Conservation (phyloP, 2,113 vertebrate species). For the Podilymbus podiceps region DNA sequence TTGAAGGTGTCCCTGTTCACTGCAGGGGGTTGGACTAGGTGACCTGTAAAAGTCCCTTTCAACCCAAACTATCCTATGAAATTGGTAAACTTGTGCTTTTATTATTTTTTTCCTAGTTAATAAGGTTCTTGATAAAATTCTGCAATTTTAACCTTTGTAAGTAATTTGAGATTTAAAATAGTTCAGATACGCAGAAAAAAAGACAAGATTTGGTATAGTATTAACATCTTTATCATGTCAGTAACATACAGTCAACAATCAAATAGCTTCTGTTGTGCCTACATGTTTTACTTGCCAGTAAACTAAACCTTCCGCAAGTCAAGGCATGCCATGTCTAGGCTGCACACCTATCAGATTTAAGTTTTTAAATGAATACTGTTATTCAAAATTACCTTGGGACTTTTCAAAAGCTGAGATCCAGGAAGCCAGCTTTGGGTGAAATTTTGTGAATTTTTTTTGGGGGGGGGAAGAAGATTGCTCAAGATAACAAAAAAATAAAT, state of each 20-base stretch:
- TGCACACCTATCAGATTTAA: background rate
- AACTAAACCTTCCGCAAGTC: background rate
- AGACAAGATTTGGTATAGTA: background rate
- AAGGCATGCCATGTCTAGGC: background rate
- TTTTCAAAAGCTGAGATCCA: background rate
- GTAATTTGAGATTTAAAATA: background rate
- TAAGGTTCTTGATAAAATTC: background rate
- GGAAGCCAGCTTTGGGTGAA: background rate
- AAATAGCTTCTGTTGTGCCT: background rate
- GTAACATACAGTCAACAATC: background rate
- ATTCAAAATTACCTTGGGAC: background rate
- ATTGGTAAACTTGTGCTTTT: background rate
- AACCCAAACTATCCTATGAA: background rate
- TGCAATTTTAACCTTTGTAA: background rate
- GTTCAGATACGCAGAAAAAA: background rate
- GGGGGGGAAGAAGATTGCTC: fast-evolving
- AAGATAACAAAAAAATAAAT: background rate
- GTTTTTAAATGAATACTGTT: background rate
- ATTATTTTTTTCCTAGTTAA: background rate
- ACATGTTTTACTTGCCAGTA: background rate
- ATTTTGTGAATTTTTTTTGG: background rate
- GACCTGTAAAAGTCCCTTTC: too few relatives aligned
- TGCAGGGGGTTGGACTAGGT: too few relatives aligned
- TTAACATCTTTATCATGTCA: background rate
- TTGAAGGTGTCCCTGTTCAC: too few relatives aligned